A percentile compares a stretch with the other conserved stretches of the same genome.
Conservation (phyloP, 2,888 invertebrate species). For the Drosophila suboccidentalis region DNA sequence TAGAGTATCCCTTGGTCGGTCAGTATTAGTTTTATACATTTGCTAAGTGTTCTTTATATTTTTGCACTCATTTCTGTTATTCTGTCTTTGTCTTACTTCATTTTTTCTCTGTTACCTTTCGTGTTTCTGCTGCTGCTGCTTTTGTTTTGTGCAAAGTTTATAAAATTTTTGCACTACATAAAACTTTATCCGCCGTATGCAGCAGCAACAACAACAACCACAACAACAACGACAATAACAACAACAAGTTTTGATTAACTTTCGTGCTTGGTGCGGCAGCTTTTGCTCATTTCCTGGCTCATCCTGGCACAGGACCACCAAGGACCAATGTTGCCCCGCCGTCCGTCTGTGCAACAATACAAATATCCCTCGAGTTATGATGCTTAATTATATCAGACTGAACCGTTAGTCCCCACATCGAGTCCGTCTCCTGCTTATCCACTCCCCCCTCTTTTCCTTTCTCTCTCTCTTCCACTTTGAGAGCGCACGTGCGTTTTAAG, state of each 20-base stretch:
- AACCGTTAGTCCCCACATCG: conserved; percentile 55
- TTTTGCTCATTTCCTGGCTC: conserved; percentile 70
- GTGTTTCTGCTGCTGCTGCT: conserved; percentile 38
- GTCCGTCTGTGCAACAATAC: conserved; percentile 33
- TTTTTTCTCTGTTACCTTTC: conserved; percentile 43
- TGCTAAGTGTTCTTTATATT: conserved; percentile 38
- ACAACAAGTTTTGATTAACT: conserved; percentile 68
- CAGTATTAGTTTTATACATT: neutral
- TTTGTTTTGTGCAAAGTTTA: conserved; percentile 56
- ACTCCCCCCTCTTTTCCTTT: neutral
- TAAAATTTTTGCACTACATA: conserved; percentile 67
- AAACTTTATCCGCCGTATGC: conserved; percentile 59
- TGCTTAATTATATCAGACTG: conserved; percentile 73
- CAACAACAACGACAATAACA: conserved; percentile 17
- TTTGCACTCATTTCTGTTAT: conserved; percentile 20
- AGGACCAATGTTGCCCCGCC: conserved; percentile 4
- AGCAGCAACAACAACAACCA: conserved; percentile 28
- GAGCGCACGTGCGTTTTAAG: conserved; percentile 71
- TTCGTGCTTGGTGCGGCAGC: conserved; percentile 57
- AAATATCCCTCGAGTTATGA: conserved; percentile 77
- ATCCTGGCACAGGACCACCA: conserved; percentile 14
- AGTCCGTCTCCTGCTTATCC: neutral
- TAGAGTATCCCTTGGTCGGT: conserved; percentile 11
- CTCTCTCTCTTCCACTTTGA: conserved; percentile 3
- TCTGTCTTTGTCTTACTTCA: conserved; percentile 6